Conservation (phyloP, 2,113 vertebrate species). For the Nymphicus hollandicus region DNA sequence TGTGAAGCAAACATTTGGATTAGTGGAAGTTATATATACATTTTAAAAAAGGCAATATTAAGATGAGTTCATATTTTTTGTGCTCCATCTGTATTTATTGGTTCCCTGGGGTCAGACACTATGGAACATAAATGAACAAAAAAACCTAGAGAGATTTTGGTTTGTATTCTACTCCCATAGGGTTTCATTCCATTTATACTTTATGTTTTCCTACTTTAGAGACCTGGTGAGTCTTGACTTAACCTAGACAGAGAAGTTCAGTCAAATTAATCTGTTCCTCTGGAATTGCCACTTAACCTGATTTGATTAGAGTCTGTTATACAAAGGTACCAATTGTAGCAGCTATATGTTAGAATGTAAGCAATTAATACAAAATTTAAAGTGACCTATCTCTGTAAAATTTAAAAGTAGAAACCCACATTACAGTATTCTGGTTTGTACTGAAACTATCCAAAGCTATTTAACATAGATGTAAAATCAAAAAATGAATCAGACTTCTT, state of each 20-base stretch:
- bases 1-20: not conserved
- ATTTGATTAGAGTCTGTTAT: not conserved
- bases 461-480: not conserved
- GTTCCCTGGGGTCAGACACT: constrained; percentile 13
- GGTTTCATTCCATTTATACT: not conserved
- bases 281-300: not conserved
- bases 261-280: not conserved
- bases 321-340: not conserved
- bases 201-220: constrained; percentile 42
- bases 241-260: not conserved
- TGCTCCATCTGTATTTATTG: constrained; percentile 31
- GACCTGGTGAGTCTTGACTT: not conserved
- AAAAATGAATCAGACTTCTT: not conserved
- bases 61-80: constrained; percentile 39
- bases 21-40: not conserved
- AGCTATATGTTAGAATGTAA: not conserved
- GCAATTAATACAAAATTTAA: not conserved
- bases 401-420: not conserved
- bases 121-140: not conserved
- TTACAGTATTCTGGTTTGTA: not conserved
- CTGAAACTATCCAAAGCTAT: not conserved
- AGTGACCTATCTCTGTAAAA: not conserved
- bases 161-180: not conserved
- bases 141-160: not conserved
- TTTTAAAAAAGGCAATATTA: not conserved